Base-by-base conservation (phyloP, 2,888 invertebrate species). In the Campoplex capitator region DNA sequence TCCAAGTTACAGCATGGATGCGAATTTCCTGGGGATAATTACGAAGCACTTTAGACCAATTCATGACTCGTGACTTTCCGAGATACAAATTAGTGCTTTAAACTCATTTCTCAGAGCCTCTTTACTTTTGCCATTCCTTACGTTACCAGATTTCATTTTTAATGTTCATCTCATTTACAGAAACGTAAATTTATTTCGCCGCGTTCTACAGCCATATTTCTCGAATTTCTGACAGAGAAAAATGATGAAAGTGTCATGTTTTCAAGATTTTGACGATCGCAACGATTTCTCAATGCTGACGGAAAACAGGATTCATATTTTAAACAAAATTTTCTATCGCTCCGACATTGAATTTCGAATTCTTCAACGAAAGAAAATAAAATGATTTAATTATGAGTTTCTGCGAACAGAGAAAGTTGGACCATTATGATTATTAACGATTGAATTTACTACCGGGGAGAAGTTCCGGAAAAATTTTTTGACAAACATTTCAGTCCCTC, bases 371-470 rank as follows among this genome's bases (percentile, higher is more conserved):
- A 23, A 8, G 51, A 45, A 28, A 18, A 38, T 73, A 42, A 42
- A 54, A 48, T 73, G 0, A 23, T 23, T 23, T 16, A 70, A 54
- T 35, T 56, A 74, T 48, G 77, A 65, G 51, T 82, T 76, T 86
- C 76, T 62, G 35, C 35, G 70, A 70, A 45, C 4, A 38, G 86
- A 77, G 83, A 86, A 86, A 83, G 83, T 80, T 76, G 71, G 68
- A 79, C 18, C 48, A 62, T 67, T 78, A 62, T 13, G 78, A 67
- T 23, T 1, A 6, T 38, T 38, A 79, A 79, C 42, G 45, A 82
- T 68, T 65, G 38, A 48, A 54, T 74, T 68, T 73, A 73, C 54
- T 23, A 48, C 48, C 56, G n/a, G 51, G 51, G 45, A 23, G 23
- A 70, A 75, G 23, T 79, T 68, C 68, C 62, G 77, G 45, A 28